Evolutionary conservation across 2,888 invertebrate species (phyloP).

Genomic region (Sarcophaga subvicina): DNA sequence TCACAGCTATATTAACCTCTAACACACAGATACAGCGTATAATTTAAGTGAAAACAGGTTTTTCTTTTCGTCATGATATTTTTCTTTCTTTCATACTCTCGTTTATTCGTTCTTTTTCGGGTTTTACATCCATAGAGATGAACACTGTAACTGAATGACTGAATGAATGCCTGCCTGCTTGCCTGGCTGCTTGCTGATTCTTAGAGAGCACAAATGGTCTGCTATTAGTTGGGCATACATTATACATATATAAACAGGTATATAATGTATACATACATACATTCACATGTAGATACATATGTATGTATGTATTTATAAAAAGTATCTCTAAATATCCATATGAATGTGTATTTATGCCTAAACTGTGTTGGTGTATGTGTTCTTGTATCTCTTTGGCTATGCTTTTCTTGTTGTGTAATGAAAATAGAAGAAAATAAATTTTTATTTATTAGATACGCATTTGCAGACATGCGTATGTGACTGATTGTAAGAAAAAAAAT

Average conservation of each 20-base stretch:
- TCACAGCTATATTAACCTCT: not conserved
- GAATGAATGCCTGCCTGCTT: not conserved
- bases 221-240: conserved; percentile 2
- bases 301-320: not conserved
- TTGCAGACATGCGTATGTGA: conserved; percentile 62
- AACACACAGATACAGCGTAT: not conserved
- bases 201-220: conserved; percentile 48
- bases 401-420: conserved; percentile 14
- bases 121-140: conserved; percentile 48
- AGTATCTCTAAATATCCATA: not conserved
- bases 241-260: not conserved
- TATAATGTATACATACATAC: conserved; percentile 7
- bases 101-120: conserved; percentile 18
- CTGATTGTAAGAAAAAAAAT: not conserved
- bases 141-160: not conserved
- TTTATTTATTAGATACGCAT: conserved; percentile 59
- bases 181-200: conserved; percentile 31
- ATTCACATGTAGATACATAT: not conserved
- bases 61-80: conserved; percentile 53
- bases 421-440: conserved; percentile 51
- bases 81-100: not conserved
- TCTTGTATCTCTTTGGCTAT: conserved; percentile 8
- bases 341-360: not conserved
- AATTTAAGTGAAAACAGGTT: conserved; percentile 53
- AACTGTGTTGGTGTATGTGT: not conserved